Conservation (phyloP, 1,140 invertebrate species). For the Platyura marginata region DNA sequence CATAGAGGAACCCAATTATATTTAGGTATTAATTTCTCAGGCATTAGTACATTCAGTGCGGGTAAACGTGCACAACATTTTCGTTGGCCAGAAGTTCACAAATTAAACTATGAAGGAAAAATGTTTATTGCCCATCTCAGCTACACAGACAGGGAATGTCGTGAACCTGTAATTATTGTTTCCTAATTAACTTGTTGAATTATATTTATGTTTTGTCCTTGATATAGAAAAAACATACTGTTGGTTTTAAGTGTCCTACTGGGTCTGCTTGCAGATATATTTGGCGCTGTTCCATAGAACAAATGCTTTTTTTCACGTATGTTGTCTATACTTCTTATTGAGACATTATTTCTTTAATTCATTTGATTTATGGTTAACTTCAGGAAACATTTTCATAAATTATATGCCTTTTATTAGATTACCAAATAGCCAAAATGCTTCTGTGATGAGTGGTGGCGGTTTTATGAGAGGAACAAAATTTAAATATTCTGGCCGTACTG, state of each 20-base stretch:
- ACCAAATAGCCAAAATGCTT: conserved; percentile 67
- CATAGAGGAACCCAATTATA: conserved; percentile 78
- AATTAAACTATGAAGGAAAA: conserved; percentile 93
- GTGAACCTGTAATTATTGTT: conserved; percentile 24
- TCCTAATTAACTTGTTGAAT: no score
- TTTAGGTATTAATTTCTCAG: conserved; percentile 85
- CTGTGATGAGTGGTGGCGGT: conserved; percentile 77
- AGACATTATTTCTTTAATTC: no score
- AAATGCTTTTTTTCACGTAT: conserved; percentile 96
- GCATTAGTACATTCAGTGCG: conserved; percentile 87
- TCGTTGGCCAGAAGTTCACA: conserved; percentile 87
- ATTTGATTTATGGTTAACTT: no score
- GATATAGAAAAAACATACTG: conserved; percentile 86
- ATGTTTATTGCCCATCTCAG: conserved; percentile 92
- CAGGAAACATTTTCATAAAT: no score
- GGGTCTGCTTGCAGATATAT: conserved; percentile 80
- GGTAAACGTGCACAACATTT: conserved; percentile 85
- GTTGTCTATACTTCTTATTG: no score
- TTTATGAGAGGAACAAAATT: conserved; percentile 89
- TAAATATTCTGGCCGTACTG: conserved; percentile 73
- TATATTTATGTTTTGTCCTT: no score
- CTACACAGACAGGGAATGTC: conserved; percentile 31
- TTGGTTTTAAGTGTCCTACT: conserved; percentile 87
- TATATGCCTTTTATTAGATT: conserved; percentile 35
- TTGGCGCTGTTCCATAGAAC: conserved; percentile 91